A percentile compares a stretch with the other conserved stretches of the same genome.
Conservation (phyloP, 2,113 vertebrate genomes). For the Rhegmatorhina hoffmannsi region DNA sequence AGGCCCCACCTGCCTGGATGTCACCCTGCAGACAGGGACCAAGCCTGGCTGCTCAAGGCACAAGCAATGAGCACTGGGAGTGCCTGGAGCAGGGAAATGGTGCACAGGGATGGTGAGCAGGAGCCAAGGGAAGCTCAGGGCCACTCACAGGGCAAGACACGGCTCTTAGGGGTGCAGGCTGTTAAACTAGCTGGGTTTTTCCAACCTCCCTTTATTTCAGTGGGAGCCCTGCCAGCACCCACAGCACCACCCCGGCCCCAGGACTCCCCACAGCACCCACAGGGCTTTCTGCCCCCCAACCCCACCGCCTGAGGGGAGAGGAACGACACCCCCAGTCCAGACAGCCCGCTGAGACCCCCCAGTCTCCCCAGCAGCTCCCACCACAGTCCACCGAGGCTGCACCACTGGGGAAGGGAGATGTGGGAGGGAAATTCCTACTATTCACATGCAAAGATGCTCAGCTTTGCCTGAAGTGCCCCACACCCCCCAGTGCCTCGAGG, state of each 20-base stretch:
- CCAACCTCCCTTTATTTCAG: background rate
- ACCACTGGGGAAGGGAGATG: background rate
- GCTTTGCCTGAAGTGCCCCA: background rate
- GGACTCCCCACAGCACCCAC: background rate
- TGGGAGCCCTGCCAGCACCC: background rate
- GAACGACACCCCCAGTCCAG: background rate
- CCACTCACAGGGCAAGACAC: background rate
- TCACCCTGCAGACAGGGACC: background rate
- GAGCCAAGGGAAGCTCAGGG: background rate
- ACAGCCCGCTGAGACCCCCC: background rate
- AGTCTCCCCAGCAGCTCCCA: background rate
- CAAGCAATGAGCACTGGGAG: background rate
- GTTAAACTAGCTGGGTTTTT: background rate
- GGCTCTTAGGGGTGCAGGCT: too few relatives aligned
- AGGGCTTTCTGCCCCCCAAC: background rate
- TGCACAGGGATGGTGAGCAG: too few relatives aligned
- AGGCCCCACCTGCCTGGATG: background rate
- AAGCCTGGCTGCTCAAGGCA: background rate
- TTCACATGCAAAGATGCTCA: background rate
- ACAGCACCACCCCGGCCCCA: background rate
- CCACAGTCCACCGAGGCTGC: background rate
- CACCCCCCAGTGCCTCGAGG: background rate
- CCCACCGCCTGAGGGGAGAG: too few relatives aligned
- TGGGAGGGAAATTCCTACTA: background rate
- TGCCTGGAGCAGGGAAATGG: background rate